Conservation (phyloP, 2,888 invertebrate genomes). For the Crematogaster levior region DNA sequence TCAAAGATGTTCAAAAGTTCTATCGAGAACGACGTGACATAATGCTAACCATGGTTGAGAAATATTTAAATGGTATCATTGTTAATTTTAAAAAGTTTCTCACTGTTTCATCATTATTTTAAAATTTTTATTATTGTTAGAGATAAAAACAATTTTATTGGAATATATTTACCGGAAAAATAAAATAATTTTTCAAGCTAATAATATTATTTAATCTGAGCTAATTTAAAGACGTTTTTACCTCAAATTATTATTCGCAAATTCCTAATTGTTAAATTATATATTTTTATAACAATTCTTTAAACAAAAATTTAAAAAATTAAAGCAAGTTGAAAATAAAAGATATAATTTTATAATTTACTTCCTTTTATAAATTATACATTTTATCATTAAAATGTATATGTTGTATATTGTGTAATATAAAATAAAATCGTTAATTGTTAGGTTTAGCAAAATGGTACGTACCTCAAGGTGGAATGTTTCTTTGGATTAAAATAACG, state of each 20-base stretch:
- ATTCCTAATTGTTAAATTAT: not conserved
- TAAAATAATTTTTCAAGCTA: not conserved
- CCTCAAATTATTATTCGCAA: not conserved
- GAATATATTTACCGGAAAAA: not conserved
- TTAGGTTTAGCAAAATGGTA: slow-evolving; percentile 89
- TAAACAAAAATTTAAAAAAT: not conserved
- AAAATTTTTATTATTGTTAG: not conserved
- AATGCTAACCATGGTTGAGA: slow-evolving; percentile 88
- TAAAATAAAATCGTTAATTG: not conserved
- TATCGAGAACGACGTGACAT: slow-evolving; percentile 89
- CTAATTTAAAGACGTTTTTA: not conserved
- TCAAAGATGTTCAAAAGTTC: slow-evolving; percentile 87
- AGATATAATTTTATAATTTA: too few species aligned
- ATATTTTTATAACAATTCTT: not conserved
- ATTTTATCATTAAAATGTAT: too few species aligned
- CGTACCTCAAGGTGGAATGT: slow-evolving; percentile 91
- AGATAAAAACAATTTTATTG: not conserved
- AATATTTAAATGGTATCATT: slow-evolving; percentile 87
- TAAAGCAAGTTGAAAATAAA: not conserved
- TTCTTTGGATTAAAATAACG: slow-evolving; percentile 91
- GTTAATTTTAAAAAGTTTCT: not conserved
- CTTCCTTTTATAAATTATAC: not conserved
- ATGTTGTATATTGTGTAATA: too few species aligned
- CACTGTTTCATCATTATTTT: too few species aligned
- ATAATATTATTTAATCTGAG: not conserved